Percentiles rank a stretch among this genome's conserved stretches.
These are phyloP conservation scores for Toxonevra muliebris DNA, from an alignment of 2,888 invertebrate species.

Conservation along the genomic window DNA sequence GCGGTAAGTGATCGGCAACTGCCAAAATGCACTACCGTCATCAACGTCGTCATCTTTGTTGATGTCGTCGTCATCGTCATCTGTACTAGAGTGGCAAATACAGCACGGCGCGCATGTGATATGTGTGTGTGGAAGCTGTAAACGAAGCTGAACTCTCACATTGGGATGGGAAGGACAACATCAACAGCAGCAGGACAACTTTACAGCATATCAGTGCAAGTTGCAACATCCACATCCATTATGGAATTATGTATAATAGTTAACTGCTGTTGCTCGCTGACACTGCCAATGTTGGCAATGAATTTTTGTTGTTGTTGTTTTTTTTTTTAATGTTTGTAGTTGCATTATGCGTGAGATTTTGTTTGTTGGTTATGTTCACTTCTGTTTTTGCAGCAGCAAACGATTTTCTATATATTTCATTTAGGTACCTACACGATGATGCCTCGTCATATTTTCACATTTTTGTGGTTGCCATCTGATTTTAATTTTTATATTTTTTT, in stretches of 20 bases:
- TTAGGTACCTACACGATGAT: no score
- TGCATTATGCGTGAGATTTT: no score
- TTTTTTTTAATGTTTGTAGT: background rate
- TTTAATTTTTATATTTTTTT: no score
- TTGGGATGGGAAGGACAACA: constrained; percentile 18
- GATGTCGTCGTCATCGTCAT: constrained; percentile 1
- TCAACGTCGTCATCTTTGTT: constrained; percentile 12
- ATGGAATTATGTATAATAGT: background rate
- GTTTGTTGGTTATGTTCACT: no score
- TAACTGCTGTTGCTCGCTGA: constrained; percentile 6
- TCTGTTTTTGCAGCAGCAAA: no score
- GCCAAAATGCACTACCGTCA: constrained; percentile 20
- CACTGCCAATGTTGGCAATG: constrained; percentile 23
- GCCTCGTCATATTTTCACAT: no score
- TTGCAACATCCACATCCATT: background rate
- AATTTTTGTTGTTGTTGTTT: constrained; percentile 18
- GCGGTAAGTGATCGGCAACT: constrained; percentile 25
- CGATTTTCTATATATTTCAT: no score
- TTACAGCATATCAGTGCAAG: no score
- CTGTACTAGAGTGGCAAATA: no score
- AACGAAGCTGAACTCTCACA: constrained; percentile 4
- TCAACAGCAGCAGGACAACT: constrained; percentile 9
- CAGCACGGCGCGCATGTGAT: no score
- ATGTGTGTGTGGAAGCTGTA: background rate
- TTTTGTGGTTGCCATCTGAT: no score